phyloP scores from a whole-genome alignment of 2,888 invertebrate genomes.

The Hydropsyche betteni region DNA sequence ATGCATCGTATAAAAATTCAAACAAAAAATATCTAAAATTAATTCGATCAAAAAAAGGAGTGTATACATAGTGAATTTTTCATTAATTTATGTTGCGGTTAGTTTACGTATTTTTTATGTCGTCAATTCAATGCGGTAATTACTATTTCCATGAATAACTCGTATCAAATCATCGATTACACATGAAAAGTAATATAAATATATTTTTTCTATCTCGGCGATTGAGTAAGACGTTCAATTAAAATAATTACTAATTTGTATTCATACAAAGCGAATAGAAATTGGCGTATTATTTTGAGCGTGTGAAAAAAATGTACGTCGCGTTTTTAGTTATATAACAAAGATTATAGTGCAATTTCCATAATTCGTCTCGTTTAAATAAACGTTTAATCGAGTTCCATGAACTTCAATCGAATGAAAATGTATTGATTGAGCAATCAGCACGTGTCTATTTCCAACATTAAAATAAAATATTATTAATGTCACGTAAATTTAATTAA shows the following conservation, averaged over 20 bases:
- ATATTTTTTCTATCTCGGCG: constrained; percentile 6
- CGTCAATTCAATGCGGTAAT: background rate
- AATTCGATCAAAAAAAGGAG: background rate
- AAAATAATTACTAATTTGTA: constrained; percentile 24
- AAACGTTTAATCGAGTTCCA: too few species aligned
- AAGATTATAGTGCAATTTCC: background rate
- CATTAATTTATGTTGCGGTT: background rate
- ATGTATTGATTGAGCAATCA: too few species aligned
- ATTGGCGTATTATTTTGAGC: constrained; percentile 23
- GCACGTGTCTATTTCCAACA: too few species aligned
- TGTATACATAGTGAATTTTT: background rate
- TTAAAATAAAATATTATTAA: too few species aligned
- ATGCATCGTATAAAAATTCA: background rate
- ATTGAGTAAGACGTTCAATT: constrained; percentile 6
- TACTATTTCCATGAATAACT: background rate
- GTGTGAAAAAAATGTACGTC: background rate
- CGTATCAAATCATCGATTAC: constrained; percentile 8
- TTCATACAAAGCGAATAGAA: constrained; percentile 24
- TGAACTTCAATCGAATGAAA: too few species aligned
- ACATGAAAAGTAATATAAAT: background rate
- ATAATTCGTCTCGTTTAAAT: too few species aligned
- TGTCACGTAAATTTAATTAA: too few species aligned
- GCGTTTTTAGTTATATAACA: constrained; percentile 1
- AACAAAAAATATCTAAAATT: background rate
- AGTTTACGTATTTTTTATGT: too few species aligned